Conservation (phyloP, 2,888 invertebrate species). For the Plagodis pulveraria region DNA sequence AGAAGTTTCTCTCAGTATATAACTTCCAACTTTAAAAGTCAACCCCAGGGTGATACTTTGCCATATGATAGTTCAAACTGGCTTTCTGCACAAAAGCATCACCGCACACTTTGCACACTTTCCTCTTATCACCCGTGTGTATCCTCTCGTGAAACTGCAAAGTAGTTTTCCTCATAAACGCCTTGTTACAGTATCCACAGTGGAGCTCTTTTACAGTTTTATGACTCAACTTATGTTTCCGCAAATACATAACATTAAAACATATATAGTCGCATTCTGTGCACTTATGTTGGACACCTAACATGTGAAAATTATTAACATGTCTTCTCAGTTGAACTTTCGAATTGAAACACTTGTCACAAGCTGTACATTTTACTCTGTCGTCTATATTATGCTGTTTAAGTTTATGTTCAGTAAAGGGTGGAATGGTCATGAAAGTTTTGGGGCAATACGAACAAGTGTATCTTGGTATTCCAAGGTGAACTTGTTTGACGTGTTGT, state of each 20-base stretch:
- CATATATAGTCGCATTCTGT: conserved; percentile 67
- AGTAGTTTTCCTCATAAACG: conserved; percentile 66
- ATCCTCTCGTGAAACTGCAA: conserved; percentile 66
- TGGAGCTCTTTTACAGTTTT: conserved; percentile 70
- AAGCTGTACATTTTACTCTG: conserved; percentile 67
- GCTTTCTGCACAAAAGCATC: conserved; percentile 78
- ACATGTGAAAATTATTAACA: conserved; percentile 68
- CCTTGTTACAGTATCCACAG: conserved; percentile 72
- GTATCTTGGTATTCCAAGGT: conserved; percentile 10
- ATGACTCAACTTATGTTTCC: conserved; percentile 73
- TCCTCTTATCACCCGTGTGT: conserved; percentile 69
- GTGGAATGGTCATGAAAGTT: not conserved
- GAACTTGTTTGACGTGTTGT: not conserved
- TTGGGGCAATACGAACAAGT: not conserved
- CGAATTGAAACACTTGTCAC: conserved; percentile 63
- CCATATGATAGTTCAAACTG: conserved; percentile 75
- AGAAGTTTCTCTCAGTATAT: not conserved
- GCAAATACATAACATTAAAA: conserved; percentile 58
- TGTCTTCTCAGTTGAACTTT: conserved; percentile 61
- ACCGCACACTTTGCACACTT: conserved; percentile 65
- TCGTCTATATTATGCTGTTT: conserved; percentile 65
- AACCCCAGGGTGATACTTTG: conserved; percentile 71
- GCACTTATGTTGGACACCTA: conserved; percentile 65
- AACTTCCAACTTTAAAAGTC: conserved; percentile 58
- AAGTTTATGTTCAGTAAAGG: conserved; percentile 51